A percentile compares a stretch with the other conserved stretches of the same genome.
phyloP scores from a whole-genome alignment of 37 sponge, comb jelly and placozoan species.

The Chondrilla cf. caribensis region DNA sequence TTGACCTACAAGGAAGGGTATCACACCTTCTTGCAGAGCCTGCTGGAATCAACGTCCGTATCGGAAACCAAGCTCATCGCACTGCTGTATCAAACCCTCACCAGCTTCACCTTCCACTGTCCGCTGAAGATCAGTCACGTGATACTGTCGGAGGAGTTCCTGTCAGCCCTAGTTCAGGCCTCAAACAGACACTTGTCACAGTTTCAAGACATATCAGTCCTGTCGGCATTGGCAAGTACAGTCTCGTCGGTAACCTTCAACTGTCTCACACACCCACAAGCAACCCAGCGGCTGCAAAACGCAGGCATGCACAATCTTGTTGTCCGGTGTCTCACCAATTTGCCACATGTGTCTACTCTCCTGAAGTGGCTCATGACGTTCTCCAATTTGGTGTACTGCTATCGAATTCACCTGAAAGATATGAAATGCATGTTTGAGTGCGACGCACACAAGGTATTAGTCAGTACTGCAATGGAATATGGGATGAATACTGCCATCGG shows the following conservation, averaged over 20 bases:
- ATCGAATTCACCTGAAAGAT: slow-evolving; percentile 13
- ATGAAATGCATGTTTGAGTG: slow-evolving; percentile 24
- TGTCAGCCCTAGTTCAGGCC: background rate
- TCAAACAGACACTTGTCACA: background rate
- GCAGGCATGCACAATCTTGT: background rate
- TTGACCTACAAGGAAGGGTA: slow-evolving; percentile 6
- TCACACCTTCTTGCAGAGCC: background rate
- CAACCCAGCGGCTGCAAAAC: background rate
- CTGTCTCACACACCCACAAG: background rate
- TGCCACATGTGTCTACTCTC: background rate
- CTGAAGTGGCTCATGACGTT: background rate
- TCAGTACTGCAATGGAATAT: background rate
- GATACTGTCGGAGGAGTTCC: background rate
- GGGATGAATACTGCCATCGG: slow-evolving; percentile 18
- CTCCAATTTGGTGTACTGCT: slow-evolving; percentile 21
- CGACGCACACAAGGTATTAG: background rate
- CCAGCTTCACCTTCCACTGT: slow-evolving; percentile 10
- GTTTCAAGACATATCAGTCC: background rate
- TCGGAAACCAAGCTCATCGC: background rate
- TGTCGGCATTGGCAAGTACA: background rate
- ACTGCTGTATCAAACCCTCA: background rate
- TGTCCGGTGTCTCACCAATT: background rate
- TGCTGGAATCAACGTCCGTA: background rate
- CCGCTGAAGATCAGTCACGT: slow-evolving; percentile 10
- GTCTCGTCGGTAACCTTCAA: slow-evolving; percentile 10